A percentile compares a stretch with the other conserved stretches of the same genome.
Evolutionary conservation across 1,140 invertebrate species (phyloP).

Genomic region (Pseudomyrmex pallidus): DNA sequence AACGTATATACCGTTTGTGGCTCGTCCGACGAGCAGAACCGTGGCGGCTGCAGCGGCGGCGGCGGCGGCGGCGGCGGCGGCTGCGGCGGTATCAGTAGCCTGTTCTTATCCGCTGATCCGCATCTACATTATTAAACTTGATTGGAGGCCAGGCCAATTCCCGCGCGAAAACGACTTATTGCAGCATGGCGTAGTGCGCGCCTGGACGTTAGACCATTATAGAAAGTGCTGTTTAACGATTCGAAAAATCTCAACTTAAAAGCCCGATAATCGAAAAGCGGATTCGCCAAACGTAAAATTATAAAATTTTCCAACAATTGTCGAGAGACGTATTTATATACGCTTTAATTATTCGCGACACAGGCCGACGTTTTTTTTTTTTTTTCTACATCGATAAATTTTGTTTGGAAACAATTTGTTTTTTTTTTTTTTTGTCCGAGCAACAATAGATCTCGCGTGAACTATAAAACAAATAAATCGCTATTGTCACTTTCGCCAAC

Average conservation of each 20-base stretch:
- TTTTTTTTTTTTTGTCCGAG: slow-evolving; percentile 1
- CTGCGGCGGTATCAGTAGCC: slow-evolving; percentile 64
- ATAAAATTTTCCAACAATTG: slow-evolving; percentile 4
- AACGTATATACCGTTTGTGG: slow-evolving; percentile 52
- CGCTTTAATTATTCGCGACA: too few relatives aligned
- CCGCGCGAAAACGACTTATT: slow-evolving; percentile 66
- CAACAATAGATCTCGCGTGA: neutral
- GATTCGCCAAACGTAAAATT: neutral
- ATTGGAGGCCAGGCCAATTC: slow-evolving; percentile 67
- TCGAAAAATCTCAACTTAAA: slow-evolving; percentile 49
- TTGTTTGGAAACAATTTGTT: neutral
- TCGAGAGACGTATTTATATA: neutral
- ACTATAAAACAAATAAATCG: neutral
- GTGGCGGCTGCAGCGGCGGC: slow-evolving; percentile 25
- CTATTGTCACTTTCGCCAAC: neutral
- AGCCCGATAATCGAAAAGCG: slow-evolving; percentile 46
- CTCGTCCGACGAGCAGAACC: slow-evolving; percentile 54
- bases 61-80: slow-evolving; percentile 23
- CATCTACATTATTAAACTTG: slow-evolving; percentile 68
- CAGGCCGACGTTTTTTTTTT: too few relatives aligned
- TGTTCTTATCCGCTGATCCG: slow-evolving; percentile 68
- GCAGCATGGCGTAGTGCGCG: slow-evolving; percentile 55
- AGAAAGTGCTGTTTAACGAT: slow-evolving; percentile 60
- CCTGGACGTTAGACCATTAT: slow-evolving; percentile 54
- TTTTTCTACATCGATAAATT: too few relatives aligned